Percentiles rank a stretch among this genome's conserved stretches.
phyloP scores from a whole-genome alignment of 2,113 vertebrate species.

The Heptranchias perlo region DNA sequence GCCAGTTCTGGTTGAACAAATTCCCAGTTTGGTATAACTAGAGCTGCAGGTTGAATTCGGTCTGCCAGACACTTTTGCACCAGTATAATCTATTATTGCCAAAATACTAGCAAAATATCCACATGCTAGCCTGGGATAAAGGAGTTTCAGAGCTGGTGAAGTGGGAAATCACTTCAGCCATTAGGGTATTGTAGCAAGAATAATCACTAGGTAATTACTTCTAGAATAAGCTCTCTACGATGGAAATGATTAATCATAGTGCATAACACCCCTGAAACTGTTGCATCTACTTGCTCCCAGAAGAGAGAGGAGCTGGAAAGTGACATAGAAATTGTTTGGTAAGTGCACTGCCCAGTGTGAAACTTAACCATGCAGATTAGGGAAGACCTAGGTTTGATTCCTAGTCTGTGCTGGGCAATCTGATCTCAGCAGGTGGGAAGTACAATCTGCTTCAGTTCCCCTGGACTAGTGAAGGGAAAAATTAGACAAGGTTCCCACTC shows the following conservation, averaged over 20 bases:
- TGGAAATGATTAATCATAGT: background rate
- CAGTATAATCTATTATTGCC: background rate
- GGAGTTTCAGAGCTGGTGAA: background rate
- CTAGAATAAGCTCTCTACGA: background rate
- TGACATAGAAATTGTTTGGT: background rate
- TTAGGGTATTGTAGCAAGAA: background rate
- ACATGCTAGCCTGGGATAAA: background rate
- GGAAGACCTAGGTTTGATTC: no score
- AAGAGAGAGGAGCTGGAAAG: background rate
- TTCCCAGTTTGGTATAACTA: background rate
- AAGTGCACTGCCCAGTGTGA: no score
- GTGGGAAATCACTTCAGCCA: background rate
- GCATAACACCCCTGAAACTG: background rate
- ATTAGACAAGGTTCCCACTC: no score
- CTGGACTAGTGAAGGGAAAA: no score
- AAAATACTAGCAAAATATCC: background rate
- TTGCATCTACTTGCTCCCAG: background rate
- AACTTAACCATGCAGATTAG: no score
- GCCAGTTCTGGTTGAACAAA: background rate
- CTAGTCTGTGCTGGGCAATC: no score
- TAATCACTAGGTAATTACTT: background rate
- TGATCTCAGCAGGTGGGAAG: no score
- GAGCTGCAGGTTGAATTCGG: background rate
- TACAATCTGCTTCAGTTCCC: no score
- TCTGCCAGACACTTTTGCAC: background rate